These are phyloP conservation scores for Kuschelorhynchus macadamiae DNA, from an alignment of 2,888 invertebrate species.

Conservation along the genomic window DNA sequence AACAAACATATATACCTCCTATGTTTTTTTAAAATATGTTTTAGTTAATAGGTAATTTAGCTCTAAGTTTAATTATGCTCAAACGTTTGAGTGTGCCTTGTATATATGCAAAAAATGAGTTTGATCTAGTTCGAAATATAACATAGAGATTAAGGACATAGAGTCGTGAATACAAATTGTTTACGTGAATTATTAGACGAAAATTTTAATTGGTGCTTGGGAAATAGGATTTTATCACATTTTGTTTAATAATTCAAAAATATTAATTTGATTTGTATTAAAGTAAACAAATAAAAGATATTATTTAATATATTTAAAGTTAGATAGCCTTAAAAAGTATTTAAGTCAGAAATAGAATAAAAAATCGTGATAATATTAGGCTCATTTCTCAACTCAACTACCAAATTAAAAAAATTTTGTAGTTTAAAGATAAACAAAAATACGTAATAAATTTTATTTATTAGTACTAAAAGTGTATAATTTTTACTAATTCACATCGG, in stretches of 20 bases:
- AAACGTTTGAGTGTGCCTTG: slow-evolving; percentile 9
- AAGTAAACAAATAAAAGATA: slow-evolving; percentile 2
- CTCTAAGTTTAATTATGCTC: background rate
- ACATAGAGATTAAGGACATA: slow-evolving; percentile 5
- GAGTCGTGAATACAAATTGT: slow-evolving; percentile 4
- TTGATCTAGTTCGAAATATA: slow-evolving; percentile 39
- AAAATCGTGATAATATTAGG: too few relatives aligned
- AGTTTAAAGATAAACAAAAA: too few relatives aligned
- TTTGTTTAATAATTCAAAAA: slow-evolving; percentile 42
- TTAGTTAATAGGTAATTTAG: background rate
- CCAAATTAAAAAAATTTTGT: background rate
- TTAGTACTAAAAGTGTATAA: too few relatives aligned
- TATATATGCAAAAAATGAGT: slow-evolving; percentile 35
- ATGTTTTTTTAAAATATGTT: too few relatives aligned
- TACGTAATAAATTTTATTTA: too few relatives aligned
- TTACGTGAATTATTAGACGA: slow-evolving; percentile 39
- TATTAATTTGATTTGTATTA: slow-evolving; percentile 2
- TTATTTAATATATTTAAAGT: background rate
- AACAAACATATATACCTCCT: too few relatives aligned
- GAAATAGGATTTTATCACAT: background rate
- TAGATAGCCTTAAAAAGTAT: too few relatives aligned
- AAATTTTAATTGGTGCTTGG: slow-evolving; percentile 25
- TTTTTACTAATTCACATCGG: background rate
- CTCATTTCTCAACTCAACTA: background rate
- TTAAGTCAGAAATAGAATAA: too few relatives aligned